Percentiles rank a stretch among this genome's conserved stretches.
phyloP scores from a whole-genome alignment of 1,140 invertebrate genomes.

The Camponotus pennsylvanicus region DNA sequence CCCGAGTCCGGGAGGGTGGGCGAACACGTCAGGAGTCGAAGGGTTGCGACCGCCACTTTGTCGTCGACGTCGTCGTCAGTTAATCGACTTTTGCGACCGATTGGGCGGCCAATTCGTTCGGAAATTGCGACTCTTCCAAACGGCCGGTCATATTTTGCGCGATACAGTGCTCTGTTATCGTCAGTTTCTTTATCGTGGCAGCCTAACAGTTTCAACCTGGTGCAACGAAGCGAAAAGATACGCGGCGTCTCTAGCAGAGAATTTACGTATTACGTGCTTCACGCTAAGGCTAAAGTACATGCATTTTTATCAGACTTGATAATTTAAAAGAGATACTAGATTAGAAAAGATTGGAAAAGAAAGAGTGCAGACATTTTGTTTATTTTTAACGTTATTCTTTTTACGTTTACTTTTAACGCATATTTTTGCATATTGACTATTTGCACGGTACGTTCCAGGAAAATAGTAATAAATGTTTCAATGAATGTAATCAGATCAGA shows the following conservation, averaged over 20 bases:
- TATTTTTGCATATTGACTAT: not conserved
- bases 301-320: not conserved
- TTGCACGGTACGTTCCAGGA: not conserved
- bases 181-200: slow-evolving; percentile 12
- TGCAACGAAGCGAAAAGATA: slow-evolving; percentile 3
- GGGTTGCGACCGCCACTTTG: slow-evolving; percentile 64
- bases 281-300: not conserved
- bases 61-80: slow-evolving; percentile 55
- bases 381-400: not conserved
- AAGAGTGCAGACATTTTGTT: not conserved
- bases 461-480: not conserved
- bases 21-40: slow-evolving; percentile 72
- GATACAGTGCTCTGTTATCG: slow-evolving; percentile 36
- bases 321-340: not conserved
- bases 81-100: slow-evolving; percentile 76
- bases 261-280: not conserved
- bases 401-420: not conserved
- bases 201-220: not conserved
- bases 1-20: slow-evolving; percentile 36
- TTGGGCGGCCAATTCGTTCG: slow-evolving; percentile 67
- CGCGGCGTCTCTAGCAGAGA: too few species aligned
- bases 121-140: slow-evolving; percentile 75
- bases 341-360: too few species aligned
- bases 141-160: slow-evolving; percentile 65
- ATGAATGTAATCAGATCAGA: not conserved